A percentile compares a stretch with the other conserved stretches of the same genome.
phyloP scores from a whole-genome alignment of 30 jellyfish, hydroid and myxozoan species.

The Cassiopea xamachana region DNA sequence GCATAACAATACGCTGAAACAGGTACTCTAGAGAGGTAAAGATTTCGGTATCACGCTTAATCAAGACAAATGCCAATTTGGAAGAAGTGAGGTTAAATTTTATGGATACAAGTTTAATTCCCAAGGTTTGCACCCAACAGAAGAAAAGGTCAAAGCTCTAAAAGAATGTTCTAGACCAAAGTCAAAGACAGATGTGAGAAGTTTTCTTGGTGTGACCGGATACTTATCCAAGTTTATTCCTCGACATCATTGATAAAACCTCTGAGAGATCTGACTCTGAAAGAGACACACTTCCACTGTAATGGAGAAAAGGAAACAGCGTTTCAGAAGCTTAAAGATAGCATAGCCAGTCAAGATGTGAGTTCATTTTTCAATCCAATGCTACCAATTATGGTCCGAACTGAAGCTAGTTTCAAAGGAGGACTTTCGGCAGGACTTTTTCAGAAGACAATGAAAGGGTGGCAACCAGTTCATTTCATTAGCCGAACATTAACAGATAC shows the following conservation, averaged over 20 bases:
- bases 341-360: slow-evolving; percentile 12
- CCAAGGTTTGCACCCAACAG: slow-evolving; percentile 10
- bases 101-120: slow-evolving; percentile 2
- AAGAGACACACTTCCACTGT: background rate
- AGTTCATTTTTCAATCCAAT: slow-evolving; percentile 3
- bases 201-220: slow-evolving; percentile 15
- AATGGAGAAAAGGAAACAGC: background rate
- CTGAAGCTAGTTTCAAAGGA: background rate
- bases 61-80: background rate
- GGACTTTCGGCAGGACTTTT: slow-evolving; percentile 5
- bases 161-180: background rate
- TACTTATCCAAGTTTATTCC: slow-evolving; percentile 17
- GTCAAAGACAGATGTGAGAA: background rate
- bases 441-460: slow-evolving; percentile 19
- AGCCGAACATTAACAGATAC: background rate
- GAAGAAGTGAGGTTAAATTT: slow-evolving; percentile 2
- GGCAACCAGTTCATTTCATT: background rate
- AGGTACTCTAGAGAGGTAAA: too few relatives aligned
- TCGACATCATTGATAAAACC: background rate
- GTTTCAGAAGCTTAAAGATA: background rate
- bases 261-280: slow-evolving; percentile 11
- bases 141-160: background rate
- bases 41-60: background rate
- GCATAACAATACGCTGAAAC: too few relatives aligned
- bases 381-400: background rate